Percentiles rank a stretch among this genome's conserved stretches.
Conservation (phyloP, 2,797 vertebrate genomes). For the Aldrovandia affinis region DNA sequence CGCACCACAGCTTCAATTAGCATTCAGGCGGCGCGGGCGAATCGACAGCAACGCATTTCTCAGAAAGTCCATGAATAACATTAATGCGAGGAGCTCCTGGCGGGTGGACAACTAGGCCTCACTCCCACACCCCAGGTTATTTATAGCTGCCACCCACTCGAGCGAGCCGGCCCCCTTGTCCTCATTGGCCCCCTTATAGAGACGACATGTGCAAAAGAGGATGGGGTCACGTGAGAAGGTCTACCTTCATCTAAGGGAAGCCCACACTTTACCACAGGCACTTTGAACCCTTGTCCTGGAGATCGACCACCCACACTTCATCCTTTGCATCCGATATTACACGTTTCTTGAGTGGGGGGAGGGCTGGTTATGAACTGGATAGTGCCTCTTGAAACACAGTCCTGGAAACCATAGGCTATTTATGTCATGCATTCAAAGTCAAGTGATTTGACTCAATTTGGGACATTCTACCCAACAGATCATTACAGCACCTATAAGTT, state of each 20-base stretch:
- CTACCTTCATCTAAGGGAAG: neutral
- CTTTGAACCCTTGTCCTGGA: neutral
- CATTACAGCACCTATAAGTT: too few relatives aligned
- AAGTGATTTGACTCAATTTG: neutral
- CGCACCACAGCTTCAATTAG: neutral
- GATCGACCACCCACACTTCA: neutral
- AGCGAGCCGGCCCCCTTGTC: neutral
- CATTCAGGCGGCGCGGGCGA: constrained; percentile 8
- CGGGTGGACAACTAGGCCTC: neutral
- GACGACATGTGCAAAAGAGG: too few relatives aligned
- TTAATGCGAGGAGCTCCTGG: constrained; percentile 3
- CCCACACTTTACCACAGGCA: too few relatives aligned
- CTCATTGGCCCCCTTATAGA: neutral
- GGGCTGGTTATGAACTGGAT: neutral
- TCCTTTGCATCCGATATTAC: neutral
- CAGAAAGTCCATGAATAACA: constrained; percentile 24
- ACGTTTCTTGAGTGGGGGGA: neutral
- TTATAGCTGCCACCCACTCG: constrained; percentile 31
- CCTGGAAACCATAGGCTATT: too few relatives aligned
- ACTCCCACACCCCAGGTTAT: constrained; percentile 27
- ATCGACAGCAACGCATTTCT: constrained; percentile 14
- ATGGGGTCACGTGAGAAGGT: too few relatives aligned
- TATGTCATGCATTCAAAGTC: neutral
- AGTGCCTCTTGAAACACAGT: too few relatives aligned
- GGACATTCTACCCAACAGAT: too few relatives aligned